These are phyloP conservation scores for Hoplias malabaricus DNA, from an alignment of 2,113 vertebrate species.

Conservation along the genomic window DNA sequence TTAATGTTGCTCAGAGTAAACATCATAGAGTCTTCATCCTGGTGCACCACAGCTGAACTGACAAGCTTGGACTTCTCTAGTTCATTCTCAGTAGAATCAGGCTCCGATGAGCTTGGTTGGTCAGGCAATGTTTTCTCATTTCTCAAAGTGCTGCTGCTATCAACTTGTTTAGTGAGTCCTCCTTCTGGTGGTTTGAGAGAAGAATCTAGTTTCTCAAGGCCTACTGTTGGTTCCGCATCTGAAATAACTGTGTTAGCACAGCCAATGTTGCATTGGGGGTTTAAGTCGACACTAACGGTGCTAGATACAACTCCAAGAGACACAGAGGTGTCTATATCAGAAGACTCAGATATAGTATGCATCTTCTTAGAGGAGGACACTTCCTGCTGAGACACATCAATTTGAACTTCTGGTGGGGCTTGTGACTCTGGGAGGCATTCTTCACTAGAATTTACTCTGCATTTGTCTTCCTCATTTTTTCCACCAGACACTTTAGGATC, in stretches of 20 bases:
- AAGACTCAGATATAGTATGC: not conserved
- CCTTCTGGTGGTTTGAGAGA: slow-evolving; percentile 31
- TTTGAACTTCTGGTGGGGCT: not conserved
- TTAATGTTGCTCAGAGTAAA: slow-evolving; percentile 84
- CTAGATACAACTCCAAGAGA: slow-evolving; percentile 66
- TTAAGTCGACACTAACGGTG: slow-evolving; percentile 57
- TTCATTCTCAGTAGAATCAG: slow-evolving; percentile 51
- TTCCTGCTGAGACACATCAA: slow-evolving; percentile 6
- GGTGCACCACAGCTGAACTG: slow-evolving; percentile 52
- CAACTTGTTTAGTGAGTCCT: slow-evolving; percentile 46
- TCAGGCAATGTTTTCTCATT: slow-evolving; percentile 14
- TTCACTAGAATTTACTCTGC: not conserved
- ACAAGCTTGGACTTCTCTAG: slow-evolving; percentile 43
- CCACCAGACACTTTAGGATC: not conserved
- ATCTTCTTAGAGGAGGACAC: slow-evolving; percentile 18
- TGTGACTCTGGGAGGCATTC: not conserved
- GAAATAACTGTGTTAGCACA: slow-evolving; percentile 42
- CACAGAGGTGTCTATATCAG: not conserved
- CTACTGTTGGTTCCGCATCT: slow-evolving; percentile 2
- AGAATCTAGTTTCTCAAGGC: not conserved
- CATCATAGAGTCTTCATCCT: slow-evolving; percentile 94
- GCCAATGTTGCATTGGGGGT: slow-evolving; percentile 55
- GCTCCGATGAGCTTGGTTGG: slow-evolving; percentile 54
- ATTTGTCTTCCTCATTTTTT: not conserved
- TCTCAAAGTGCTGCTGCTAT: slow-evolving; percentile 60